These are phyloP conservation scores for Schizaphis graminum DNA, from an alignment of 2,888 invertebrate genomes.

Conservation along the genomic window DNA sequence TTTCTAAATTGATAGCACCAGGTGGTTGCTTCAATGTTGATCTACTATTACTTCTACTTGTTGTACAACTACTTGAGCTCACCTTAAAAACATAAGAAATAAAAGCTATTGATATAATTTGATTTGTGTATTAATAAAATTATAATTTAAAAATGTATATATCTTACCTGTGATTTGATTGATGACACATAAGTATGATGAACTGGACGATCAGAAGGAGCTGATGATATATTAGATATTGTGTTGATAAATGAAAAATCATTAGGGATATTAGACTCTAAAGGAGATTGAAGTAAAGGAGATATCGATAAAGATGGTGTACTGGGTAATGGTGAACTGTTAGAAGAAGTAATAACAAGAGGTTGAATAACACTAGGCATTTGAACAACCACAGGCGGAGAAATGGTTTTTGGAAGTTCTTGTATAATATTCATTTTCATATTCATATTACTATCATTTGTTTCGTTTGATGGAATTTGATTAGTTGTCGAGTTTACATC, in stretches of 20 bases:
- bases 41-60: constrained; percentile 71
- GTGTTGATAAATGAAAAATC: constrained; percentile 55
- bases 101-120: not conserved
- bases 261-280: constrained; percentile 15
- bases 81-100: constrained; percentile 31
- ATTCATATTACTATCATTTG: not conserved
- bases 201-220: constrained; percentile 45
- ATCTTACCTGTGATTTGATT: constrained; percentile 50
- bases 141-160: not conserved
- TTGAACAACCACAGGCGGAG: constrained; percentile 32
- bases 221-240: constrained; percentile 43
- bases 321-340: constrained; percentile 56
- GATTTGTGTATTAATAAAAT: not conserved
- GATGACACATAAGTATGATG: constrained; percentile 41
- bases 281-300: constrained; percentile 14
- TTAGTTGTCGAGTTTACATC: constrained; percentile 72
- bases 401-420: constrained; percentile 20
- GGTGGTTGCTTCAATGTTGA: constrained; percentile 83
- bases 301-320: constrained; percentile 33
- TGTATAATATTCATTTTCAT: not conserved
- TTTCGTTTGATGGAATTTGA: constrained; percentile 53
- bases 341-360: constrained; percentile 54
- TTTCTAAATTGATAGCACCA: constrained; percentile 91
- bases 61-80: constrained; percentile 34
- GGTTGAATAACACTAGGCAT: constrained; percentile 52